Evolutionary conservation across 2,113 vertebrate genomes (phyloP), one percentile per base, ranked within the genome.

Genomic region (Rhinoderma darwinii): DNA sequence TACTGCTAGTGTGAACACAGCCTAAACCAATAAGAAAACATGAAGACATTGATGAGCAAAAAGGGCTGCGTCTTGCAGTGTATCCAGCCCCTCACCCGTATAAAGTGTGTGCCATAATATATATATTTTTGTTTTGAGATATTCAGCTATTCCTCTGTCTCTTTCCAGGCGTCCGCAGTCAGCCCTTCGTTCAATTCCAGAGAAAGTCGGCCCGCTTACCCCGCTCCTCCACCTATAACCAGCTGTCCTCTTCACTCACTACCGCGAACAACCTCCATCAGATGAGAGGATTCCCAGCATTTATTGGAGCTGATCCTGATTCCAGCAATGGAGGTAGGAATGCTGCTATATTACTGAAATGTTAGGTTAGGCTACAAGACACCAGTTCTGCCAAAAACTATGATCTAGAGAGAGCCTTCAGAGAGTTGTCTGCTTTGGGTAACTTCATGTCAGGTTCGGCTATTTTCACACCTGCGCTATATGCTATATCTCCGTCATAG

Each of bases 181-280:
- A 97, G 91, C 97, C 97, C 9, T 96, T 97, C 95, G 96, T 96
- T 9, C 97, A 98, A 92, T 96, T 98, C 88, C 97, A 95, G 5
- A 95, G 97, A 79, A 96, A 96, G 89, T 96, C 96, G 0, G 94
- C 97, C 10, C 95, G 95, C 54, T 90, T 98, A 88, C 94, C 96
- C 0, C 88, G 94, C 84, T 96, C 94, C 91, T 95, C 96, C 86
- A 96, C 97, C 50, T 97, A 97, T 91, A 96, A 94, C 14, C 94
- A 97, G 17, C 95, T 99, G 86, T 95, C 96, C 4, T 97, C 97
- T 0, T 93, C 94, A 0, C 95, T 99, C 89, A 99, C 98, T 0
- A 94, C 96, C 0, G 97, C 97, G 92, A 94, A 94, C 86, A 96
- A 95, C 63, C 94, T 95, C 88, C 95, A 95, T 51, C 95, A 97